Evolutionary conservation across 1,140 invertebrate genomes (phyloP), one percentile per base, ranked within the genome.

Genomic region (Oryzaephilus surinamensis): DNA sequence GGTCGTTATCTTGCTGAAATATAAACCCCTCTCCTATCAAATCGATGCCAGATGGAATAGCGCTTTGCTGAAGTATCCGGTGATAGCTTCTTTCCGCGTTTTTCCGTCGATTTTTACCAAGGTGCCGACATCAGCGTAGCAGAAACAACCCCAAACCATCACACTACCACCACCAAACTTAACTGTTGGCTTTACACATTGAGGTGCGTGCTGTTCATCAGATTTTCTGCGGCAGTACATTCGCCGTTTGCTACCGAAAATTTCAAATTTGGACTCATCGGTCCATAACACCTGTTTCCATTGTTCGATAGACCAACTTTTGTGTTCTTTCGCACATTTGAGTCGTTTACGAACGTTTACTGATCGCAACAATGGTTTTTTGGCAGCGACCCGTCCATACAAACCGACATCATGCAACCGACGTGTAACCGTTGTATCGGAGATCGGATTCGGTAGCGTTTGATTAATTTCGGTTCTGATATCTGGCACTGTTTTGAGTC

Each of bases 141-240:
- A 36, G 45, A 67, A 63, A 50, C 44, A 63, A 0, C 54, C 63
- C 48, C 46, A 54, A 0, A 58, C 33, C 53, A 59, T 57, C 1
- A 61, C 46, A 2, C 32, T 54, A 38, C 49, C 11, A n/a, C 48
- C 51, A 6, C 52, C 49, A 41, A 52, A 41, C 36, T 56, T 59
- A 7, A 58, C 50, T 2, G 50, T 54, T 2, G 52, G 47, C 6
- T 45, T 27, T 8, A 57, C 24, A 40, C 48, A 55, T 21, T 48
- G 13, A n/a, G 30, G 13, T 13, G 11, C 14, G 2, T 45, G 20
- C 36, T 40, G 43, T 45, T 55, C 51, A 12, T 23, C 34, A 13
- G 21, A 4, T 20, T 34, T 30, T 34, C 49, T 34, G 15, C 50
- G 43, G 21, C 57, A 34, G 28, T 40, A 48, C 10, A 45, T n/a